Evolutionary conservation across 1,140 invertebrate genomes (phyloP).

Genomic region (Rhagoletis zephyria): DNA sequence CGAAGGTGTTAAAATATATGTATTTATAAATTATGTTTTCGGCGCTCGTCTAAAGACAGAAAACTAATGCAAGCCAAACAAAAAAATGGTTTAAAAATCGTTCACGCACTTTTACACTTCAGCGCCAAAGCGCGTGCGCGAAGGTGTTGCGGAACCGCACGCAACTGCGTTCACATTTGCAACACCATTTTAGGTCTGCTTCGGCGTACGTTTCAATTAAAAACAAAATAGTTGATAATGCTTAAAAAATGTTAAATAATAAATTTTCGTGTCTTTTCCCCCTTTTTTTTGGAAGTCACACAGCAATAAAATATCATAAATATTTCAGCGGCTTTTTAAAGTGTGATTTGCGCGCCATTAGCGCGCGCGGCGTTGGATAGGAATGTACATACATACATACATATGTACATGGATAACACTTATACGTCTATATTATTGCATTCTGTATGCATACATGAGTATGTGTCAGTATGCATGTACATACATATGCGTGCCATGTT

Average conservation of each 20-base stretch:
- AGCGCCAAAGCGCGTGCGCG: too few species aligned
- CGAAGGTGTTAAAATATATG: neutral
- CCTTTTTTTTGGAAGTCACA: neutral
- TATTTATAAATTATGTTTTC: neutral
- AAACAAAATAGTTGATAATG: neutral
- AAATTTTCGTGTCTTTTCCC: neutral
- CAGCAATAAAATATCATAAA: constrained; percentile 3
- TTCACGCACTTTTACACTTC: neutral
- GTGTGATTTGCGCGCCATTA: neutral
- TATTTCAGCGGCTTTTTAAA: constrained; percentile 32
- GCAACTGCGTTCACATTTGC: constrained; percentile 16
- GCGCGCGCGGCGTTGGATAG: neutral
- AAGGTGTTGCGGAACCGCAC: neutral
- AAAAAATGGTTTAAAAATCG: neutral
- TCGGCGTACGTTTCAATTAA: neutral
- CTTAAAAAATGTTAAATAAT: neutral
- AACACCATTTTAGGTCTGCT: neutral
- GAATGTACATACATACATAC: constrained; percentile 4
- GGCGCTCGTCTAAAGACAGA: neutral
- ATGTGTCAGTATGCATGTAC: neutral
- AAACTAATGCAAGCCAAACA: neutral
- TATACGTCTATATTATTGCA: neutral
- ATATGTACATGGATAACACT: neutral
- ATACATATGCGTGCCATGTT: constrained; percentile 9
- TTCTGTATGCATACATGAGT: neutral